phyloP scores from a whole-genome alignment of 2,797 vertebrate species.

The Cyclura pinguis region DNA sequence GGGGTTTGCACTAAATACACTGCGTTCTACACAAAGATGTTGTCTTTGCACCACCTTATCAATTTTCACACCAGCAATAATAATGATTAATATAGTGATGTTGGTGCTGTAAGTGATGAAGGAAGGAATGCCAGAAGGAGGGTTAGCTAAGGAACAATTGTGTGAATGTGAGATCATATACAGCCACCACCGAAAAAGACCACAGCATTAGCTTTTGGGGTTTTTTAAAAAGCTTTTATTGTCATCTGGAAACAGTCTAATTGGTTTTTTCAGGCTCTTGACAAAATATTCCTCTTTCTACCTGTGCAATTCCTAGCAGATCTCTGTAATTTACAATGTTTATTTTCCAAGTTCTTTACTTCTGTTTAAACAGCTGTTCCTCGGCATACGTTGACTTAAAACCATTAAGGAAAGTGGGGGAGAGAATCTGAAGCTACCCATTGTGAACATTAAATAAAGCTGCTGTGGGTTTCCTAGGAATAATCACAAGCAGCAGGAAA shows the following conservation, averaged over 20 bases:
- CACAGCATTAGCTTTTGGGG: not conserved
- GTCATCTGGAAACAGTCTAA: not conserved
- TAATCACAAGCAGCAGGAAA: conserved; percentile 63
- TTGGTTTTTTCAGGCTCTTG: not conserved
- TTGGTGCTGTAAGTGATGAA: not conserved
- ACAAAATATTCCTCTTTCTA: conserved; percentile 13
- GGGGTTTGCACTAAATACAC: no score
- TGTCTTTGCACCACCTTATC: not conserved
- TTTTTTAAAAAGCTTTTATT: not conserved
- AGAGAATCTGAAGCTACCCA: conserved; percentile 51
- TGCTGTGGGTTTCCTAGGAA: conserved; percentile 61
- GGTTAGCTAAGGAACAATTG: not conserved
- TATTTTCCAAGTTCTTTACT: conserved; percentile 13
- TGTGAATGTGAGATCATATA: not conserved
- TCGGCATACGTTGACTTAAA: conserved; percentile 62
- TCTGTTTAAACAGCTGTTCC: conserved; percentile 62
- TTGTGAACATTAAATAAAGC: conserved; percentile 71
- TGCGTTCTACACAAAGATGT: no score
- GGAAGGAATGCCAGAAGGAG: not conserved
- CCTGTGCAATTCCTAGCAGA: conserved; percentile 22
- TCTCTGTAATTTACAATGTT: conserved; percentile 34
- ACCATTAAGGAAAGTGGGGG: conserved; percentile 47
- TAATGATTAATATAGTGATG: not conserved
- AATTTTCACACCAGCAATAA: not conserved
- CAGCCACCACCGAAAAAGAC: not conserved